Base-by-base conservation (phyloP, 2,888 invertebrate genomes). In the Heliconius erato region DNA sequence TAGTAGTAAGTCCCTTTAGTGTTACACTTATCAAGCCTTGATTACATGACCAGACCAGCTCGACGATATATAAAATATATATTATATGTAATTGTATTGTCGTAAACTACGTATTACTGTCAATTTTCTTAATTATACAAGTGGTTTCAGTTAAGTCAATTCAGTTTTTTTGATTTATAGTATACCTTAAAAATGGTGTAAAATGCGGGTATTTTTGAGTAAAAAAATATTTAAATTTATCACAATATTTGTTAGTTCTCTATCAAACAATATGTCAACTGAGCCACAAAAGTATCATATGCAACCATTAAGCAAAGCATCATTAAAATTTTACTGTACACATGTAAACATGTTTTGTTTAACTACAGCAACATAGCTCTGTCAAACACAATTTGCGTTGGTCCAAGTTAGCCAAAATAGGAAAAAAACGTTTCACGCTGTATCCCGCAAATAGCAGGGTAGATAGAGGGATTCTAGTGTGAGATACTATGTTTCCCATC, bases 371-470 rank as follows among this genome's bases (percentile, higher is more conserved):
- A 63, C 81, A 44, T 77, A 49, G 67, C 67, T 65, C 65, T 79
- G 68, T 77, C 80, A 76, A 80, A 77, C 67, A 80, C 63, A 69
- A 76, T 80, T 74, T 82, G n/a, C 63, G 19, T 40, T 80, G 77
- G 74, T 32, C 19, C 14, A 65, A 80, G 77, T 65, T 14, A 28
- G 44, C 40, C 49, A 12, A 32, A n/a, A 26, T 49, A 71, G 28
- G 19, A 28, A n/a, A 59, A 35, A 65, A 49, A 54, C 2, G 1
- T 0, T 54, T 54, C 49, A 5, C 19, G 19, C 16, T 54, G 6
- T 19, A 54, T 19, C 16, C 6, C 49, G 16, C 49, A 54, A 0
- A 49, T 6, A 49, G 40, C 40, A 11, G 40, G 40, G 11, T 9
- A 0, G 9, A 35, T 35, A 16, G 49, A 49, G 49, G 49, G 49